phyloP scores from a whole-genome alignment of 2,888 invertebrate genomes.

The Tuberolachnus salignus region DNA sequence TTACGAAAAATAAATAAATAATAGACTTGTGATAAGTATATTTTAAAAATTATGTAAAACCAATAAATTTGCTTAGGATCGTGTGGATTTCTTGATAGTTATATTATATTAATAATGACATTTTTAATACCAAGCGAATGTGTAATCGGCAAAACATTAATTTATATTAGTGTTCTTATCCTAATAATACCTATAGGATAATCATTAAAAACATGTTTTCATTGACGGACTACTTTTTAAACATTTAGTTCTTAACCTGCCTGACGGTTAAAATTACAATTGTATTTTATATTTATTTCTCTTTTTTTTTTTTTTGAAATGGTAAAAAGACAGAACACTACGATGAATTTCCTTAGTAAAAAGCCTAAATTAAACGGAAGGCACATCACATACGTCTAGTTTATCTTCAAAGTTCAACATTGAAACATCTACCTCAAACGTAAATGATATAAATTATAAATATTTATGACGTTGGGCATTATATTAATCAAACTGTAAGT shows the following conservation, averaged over 20 bases:
- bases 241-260: not conserved
- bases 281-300: not conserved
- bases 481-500: not conserved
- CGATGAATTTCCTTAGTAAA: not conserved
- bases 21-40: not conserved
- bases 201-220: not conserved
- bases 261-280: not conserved
- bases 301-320: not conserved
- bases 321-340: not conserved
- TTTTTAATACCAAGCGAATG: no score
- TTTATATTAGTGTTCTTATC: not conserved
- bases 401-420: no score
- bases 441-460: no score
- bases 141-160: not conserved
- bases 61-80: no score
- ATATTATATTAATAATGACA: no score
- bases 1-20: not conserved
- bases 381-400: no score
- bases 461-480: not conserved
- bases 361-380: not conserved
- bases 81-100: no score
- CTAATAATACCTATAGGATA: not conserved
- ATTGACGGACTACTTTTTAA: not conserved
- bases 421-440: no score
- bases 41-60: no score